These are phyloP conservation scores for Zoanthus sansibaricus DNA, from an alignment of 92 coral and sea anemone species.

Conservation along the genomic window DNA sequence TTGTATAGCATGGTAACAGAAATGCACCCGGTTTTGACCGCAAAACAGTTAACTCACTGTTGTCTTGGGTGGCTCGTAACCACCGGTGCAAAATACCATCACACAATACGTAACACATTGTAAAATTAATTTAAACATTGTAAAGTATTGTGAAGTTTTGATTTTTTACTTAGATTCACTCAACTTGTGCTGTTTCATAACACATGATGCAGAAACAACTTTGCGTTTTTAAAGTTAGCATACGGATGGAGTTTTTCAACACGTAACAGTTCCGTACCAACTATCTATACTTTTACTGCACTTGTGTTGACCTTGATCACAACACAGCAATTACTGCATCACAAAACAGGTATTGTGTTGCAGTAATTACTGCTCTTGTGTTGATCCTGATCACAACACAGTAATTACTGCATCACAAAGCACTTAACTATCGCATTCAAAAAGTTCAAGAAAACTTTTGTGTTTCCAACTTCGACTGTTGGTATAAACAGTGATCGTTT, in stretches of 20 bases:
- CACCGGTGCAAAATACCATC: conserved; percentile 30
- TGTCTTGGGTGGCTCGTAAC: conserved; percentile 32
- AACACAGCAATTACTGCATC: no score
- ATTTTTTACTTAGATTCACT: neutral
- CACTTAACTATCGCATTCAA: conserved; percentile 7
- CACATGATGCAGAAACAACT: neutral
- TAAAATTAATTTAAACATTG: neutral
- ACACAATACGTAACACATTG: neutral
- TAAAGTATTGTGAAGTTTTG: neutral
- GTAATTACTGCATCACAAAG: conserved; percentile 7
- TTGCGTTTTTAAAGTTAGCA: neutral
- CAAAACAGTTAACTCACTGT: neutral
- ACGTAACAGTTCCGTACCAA: neutral
- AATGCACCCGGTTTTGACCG: conserved; percentile 12
- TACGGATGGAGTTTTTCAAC: neutral
- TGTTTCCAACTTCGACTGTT: conserved; percentile 8
- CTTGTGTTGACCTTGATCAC: neutral
- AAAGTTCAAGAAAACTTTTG: neutral
- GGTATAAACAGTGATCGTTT: neutral
- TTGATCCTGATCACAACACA: conserved; percentile 11
- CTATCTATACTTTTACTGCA: neutral
- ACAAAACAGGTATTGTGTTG: no score
- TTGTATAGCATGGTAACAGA: neutral
- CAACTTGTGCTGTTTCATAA: neutral
- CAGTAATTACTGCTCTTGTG: neutral